Base-by-base conservation (phyloP, 2,888 invertebrate species). In the Corbicula japonica region DNA sequence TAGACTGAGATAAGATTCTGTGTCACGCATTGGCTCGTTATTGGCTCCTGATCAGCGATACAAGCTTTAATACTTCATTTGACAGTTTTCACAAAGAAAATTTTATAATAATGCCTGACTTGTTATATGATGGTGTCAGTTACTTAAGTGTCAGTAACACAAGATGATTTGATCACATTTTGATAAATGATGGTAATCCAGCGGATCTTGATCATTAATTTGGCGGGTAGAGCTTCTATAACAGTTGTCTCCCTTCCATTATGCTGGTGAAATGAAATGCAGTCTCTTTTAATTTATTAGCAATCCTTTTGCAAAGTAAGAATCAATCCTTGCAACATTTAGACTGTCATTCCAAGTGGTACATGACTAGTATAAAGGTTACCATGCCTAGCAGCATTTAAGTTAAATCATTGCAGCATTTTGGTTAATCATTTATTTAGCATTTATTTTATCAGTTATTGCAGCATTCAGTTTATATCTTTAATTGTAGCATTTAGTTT, bases 121-220 rank as follows among this genome's bases (percentile, higher is more conserved):
- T 50, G 34, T 35, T 50, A 63, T 50, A 48, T 63, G 34, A 26
- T 30, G 62, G 50, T 18, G 34, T 63, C 50, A 63, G 32, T 50
- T 38, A 52, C 34, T 50, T 32, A 35, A 65, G 52, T n/a, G n/a
- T n/a, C 50, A 63, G 32, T 50, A 52, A 52, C 34, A 35, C 35
- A 35, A 65, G 52, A 35, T n/a, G 65, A 28, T 50, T 34, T 30
- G 48, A 35, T 32, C n/a, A 65, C 50, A 65, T 65, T 34, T 10
- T 35, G 50, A 26, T 23, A 1, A 26, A 18, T 26, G 50, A 50
- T 50, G 38, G 52, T 34, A 5, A 35, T 35, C 34, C n/a, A n/a
- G 26, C 52, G 65, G 21, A 52, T 38, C 21, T 44, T 23, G 32
- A 21, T 5, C 35, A 35, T 50, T 32, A 35, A 50, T 65, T 41